Evolutionary conservation across 1,140 invertebrate genomes (phyloP).

Genomic region (Hyposmocoma kahamanoa): DNA sequence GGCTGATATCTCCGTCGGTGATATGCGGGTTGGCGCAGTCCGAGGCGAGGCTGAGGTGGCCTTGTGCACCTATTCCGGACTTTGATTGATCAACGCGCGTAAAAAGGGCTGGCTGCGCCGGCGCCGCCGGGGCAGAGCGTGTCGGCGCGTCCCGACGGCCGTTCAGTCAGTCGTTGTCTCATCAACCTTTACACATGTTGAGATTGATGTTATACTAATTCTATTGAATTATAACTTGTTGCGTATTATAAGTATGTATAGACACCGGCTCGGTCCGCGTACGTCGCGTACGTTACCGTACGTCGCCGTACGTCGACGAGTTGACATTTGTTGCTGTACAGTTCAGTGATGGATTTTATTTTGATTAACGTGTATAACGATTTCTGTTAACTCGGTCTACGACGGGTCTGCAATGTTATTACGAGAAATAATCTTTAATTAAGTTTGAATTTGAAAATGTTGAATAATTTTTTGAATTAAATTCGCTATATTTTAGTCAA

Average conservation of each 20-base stretch:
- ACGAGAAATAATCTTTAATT: constrained; percentile 48
- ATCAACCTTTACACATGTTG: constrained; percentile 71
- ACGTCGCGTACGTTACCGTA: constrained; percentile 25
- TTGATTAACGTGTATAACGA: constrained; percentile 55
- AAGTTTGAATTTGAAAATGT: constrained; percentile 60
- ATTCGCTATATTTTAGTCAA: constrained; percentile 65
- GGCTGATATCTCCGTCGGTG: too few relatives aligned
- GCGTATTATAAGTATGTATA: constrained; percentile 65
- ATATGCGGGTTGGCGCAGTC: too few relatives aligned
- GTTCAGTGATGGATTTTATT: constrained; percentile 54
- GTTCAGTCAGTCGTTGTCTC: constrained; percentile 54
- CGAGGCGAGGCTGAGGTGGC: neutral
- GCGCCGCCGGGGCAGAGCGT: constrained; percentile 7
- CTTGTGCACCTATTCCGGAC: too few relatives aligned
- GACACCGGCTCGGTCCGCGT: constrained; percentile 21
- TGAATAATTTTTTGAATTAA: constrained; percentile 55
- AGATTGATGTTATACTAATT: constrained; percentile 73
- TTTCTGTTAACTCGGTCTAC: constrained; percentile 67
- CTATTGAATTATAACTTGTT: constrained; percentile 73
- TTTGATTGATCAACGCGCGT: neutral
- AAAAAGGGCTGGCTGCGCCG: neutral
- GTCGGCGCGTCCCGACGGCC: constrained; percentile 29
- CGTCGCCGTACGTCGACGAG: constrained; percentile 37
- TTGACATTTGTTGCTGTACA: constrained; percentile 53
- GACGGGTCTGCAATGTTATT: constrained; percentile 65